These are phyloP conservation scores for Pholis gunnellus DNA, from an alignment of 2,113 vertebrate genomes.

Conservation along the genomic window DNA sequence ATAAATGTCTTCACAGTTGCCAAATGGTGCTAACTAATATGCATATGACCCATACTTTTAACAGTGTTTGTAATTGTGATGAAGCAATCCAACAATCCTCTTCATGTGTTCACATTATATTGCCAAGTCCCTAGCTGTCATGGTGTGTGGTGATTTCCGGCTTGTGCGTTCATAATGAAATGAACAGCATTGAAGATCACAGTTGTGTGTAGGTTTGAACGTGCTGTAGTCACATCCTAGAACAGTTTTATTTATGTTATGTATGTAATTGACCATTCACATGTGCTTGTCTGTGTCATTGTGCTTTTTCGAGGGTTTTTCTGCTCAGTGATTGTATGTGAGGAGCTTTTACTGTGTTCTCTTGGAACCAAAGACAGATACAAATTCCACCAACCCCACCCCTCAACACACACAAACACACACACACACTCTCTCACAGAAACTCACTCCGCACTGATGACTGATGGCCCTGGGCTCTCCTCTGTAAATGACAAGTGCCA, in stretches of 20 bases:
- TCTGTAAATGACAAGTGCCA: constrained; percentile 81
- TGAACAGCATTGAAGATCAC: neutral
- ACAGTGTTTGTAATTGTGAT: neutral
- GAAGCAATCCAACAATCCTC: neutral
- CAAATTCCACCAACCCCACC: constrained; percentile 12
- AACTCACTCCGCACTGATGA: constrained; percentile 48
- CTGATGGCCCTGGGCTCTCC: constrained; percentile 71
- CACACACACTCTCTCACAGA: constrained; percentile 35
- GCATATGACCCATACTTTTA: neutral
- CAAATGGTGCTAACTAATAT: neutral
- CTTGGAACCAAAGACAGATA: constrained; percentile 28
- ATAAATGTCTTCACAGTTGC: neutral
- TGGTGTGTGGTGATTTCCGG: neutral
- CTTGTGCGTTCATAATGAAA: neutral
- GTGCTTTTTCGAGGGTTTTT: constrained; percentile 1
- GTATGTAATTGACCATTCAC: neutral
- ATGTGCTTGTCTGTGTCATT: constrained; percentile 10
- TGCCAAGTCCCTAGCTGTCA: neutral
- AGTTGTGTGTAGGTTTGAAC: neutral
- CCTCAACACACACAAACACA: constrained; percentile 35
- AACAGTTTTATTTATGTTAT: neutral
- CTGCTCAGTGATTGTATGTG: constrained; percentile 23
- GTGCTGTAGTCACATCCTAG: neutral
- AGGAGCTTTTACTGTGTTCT: constrained; percentile 24
- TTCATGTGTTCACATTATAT: neutral